Evolutionary conservation across 2,797 vertebrate genomes (phyloP).

Genomic region (Bucorvus abyssinicus): DNA sequence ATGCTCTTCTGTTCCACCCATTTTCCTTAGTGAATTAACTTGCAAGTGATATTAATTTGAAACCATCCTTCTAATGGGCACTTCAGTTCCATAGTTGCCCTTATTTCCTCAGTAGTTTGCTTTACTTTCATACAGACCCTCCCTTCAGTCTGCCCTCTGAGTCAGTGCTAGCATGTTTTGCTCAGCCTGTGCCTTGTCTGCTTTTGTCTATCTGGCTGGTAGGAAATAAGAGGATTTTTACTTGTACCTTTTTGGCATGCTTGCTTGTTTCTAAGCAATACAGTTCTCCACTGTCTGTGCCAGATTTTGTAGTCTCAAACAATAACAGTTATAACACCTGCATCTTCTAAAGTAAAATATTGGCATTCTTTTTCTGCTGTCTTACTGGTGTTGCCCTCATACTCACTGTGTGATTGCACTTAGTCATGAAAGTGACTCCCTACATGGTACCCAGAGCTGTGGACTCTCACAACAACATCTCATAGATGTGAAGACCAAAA

Average conservation of each 20-base stretch:
- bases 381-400: not conserved
- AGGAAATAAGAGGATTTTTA: too few relatives aligned
- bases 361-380: not conserved
- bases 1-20: conserved; percentile 15
- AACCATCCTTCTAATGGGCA: not conserved
- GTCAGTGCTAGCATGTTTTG: conserved; percentile 5
- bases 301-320: not conserved
- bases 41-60: conserved; percentile 34
- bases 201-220: not conserved
- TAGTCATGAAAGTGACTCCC: not conserved
- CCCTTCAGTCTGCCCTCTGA: not conserved
- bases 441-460: too few relatives aligned
- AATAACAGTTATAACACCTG: not conserved
- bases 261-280: not conserved
- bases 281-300: not conserved
- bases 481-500: too few relatives aligned
- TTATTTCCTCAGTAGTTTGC: not conserved
- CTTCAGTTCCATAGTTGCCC: not conserved
- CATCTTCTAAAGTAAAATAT: not conserved
- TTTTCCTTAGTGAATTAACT: conserved; percentile 18
- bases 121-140: not conserved
- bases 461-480: not conserved
- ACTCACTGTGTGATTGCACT: not conserved
- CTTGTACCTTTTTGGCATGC: not conserved
- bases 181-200: not conserved